These are phyloP conservation scores for Clarias laeviceps DNA, from an alignment of 2,797 vertebrate genomes.

Conservation along the genomic window DNA sequence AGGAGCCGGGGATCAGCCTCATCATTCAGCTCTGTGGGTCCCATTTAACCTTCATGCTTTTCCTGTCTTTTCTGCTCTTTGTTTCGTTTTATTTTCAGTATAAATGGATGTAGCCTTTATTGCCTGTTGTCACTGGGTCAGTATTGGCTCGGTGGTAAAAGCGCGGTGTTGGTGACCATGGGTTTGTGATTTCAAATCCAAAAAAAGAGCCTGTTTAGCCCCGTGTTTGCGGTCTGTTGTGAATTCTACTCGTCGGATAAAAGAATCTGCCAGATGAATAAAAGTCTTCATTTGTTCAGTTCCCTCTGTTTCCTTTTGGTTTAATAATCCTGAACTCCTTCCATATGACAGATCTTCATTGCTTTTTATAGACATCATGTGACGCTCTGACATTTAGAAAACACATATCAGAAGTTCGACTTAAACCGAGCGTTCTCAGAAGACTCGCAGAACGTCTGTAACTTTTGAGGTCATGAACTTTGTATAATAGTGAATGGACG, in stretches of 20 bases:
- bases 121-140: background rate
- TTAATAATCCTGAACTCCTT: conserved; percentile 8
- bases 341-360: conserved; percentile 5
- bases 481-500: background rate
- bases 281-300: background rate
- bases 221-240: no score
- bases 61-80: background rate
- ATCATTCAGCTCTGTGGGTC: conserved; percentile 35
- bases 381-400: conserved; percentile 2
- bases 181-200: background rate
- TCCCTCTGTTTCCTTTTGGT: background rate
- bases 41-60: background rate
- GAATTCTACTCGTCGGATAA: background rate
- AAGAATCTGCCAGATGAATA: background rate
- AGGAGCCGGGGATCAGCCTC: conserved; percentile 49
- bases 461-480: conserved; percentile 20
- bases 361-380: conserved; percentile 8
- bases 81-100: conserved; percentile 2
- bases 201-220: background rate
- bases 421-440: background rate
- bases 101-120: background rate
- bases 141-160: background rate
- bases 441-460: background rate
- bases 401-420: background rate
- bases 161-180: background rate